Evolutionary conservation across 2,113 vertebrate genomes (phyloP).

Genomic region (Macquaria ambigua): DNA sequence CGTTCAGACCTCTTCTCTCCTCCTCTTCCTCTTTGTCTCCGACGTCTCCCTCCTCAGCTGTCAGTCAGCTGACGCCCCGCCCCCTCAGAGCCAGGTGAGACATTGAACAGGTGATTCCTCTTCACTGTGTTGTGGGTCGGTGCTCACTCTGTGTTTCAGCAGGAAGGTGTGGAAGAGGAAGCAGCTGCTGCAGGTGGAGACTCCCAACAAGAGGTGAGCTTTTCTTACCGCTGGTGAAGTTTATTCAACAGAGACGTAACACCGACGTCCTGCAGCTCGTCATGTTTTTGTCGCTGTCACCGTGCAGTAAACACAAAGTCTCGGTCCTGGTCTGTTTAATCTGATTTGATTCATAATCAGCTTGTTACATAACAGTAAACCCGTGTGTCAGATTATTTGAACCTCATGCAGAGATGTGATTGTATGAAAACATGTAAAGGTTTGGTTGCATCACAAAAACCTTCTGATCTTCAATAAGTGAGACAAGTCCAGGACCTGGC

Average conservation of each 20-base stretch:
- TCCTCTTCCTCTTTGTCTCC: conserved; percentile 18
- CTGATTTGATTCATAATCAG: no score
- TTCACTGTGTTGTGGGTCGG: background rate
- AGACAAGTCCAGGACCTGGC: no score
- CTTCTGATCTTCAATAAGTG: no score
- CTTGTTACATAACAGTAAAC: background rate
- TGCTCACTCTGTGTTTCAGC: conserved; percentile 38
- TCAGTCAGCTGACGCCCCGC: background rate
- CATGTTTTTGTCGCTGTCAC: no score
- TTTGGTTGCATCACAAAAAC: no score
- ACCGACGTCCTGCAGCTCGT: no score
- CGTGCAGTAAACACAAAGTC: no score
- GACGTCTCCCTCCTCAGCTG: background rate
- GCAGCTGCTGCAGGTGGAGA: conserved; percentile 34
- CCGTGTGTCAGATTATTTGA: background rate
- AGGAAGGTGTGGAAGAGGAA: conserved; percentile 70
- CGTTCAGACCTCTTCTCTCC: conserved; percentile 3
- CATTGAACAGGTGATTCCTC: no score
- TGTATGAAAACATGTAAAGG: background rate
- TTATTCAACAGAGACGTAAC: no score
- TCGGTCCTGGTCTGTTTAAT: no score
- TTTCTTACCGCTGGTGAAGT: no score
- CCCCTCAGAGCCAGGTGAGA: conserved; percentile 44
- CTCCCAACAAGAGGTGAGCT: conserved; percentile 65
- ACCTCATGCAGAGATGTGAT: no score